Conservation (phyloP, 64 coral and sea anemone genomes). For the Porites lutea region DNA sequence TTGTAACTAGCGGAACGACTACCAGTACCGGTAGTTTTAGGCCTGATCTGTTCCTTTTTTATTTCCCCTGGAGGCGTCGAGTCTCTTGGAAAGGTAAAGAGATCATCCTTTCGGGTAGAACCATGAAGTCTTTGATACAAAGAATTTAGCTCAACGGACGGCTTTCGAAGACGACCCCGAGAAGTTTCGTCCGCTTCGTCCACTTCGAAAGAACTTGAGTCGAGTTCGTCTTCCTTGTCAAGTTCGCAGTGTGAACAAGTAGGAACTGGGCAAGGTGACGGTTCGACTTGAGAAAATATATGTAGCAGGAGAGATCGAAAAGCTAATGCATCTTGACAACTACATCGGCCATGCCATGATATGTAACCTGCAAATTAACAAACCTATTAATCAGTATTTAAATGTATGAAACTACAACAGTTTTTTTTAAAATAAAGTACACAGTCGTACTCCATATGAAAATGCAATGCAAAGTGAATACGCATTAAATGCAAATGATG, state of each 20-base stretch:
- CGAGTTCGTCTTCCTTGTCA: slow-evolving; percentile 17
- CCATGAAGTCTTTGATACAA: slow-evolving; percentile 37
- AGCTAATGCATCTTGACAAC: slow-evolving; percentile 3
- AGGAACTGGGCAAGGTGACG: neutral
- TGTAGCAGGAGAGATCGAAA: slow-evolving; percentile 28
- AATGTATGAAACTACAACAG: neutral
- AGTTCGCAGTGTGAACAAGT: neutral
- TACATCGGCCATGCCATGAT: slow-evolving; percentile 57
- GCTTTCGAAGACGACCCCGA: neutral
- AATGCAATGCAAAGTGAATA: too few species aligned
- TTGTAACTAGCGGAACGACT: neutral
- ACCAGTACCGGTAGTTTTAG: neutral
- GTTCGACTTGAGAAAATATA: slow-evolving; percentile 26
- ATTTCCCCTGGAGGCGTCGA: neutral
- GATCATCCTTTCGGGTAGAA: neutral
- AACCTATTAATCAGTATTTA: neutral
- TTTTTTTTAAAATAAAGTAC: too few species aligned
- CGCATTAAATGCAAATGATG: too few species aligned
- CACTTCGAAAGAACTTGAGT: neutral
- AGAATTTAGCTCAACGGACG: neutral
- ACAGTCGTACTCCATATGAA: too few species aligned
- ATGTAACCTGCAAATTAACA: slow-evolving; percentile 37
- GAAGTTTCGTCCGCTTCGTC: neutral
- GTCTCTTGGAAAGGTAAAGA: neutral
- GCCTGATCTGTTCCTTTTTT: neutral